These are phyloP conservation scores for Onychostoma macrolepis DNA, from an alignment of 2,113 vertebrate species.

Conservation along the genomic window DNA sequence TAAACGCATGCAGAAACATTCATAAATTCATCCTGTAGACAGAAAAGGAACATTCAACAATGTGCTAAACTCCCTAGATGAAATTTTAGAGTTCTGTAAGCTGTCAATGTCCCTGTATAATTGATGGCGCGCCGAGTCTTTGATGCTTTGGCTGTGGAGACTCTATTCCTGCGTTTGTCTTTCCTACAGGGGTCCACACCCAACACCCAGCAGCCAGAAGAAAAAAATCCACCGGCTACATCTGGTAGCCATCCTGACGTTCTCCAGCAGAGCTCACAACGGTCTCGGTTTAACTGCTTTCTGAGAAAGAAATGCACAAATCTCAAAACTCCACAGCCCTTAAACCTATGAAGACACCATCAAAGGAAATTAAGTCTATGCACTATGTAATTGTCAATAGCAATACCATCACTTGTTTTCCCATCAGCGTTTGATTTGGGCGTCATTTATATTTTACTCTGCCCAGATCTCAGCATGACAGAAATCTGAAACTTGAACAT, in stretches of 20 bases:
- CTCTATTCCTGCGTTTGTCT: neutral
- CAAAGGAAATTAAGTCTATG: neutral
- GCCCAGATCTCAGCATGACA: neutral
- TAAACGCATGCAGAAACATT: constrained; percentile 37
- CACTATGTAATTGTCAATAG: neutral
- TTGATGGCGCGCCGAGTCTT: constrained; percentile 32
- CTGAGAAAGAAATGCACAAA: constrained; percentile 19
- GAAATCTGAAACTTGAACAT: neutral
- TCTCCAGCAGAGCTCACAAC: constrained; percentile 28
- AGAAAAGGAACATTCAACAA: constrained; percentile 15
- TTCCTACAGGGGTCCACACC: constrained; percentile 21
- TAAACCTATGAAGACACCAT: neutral
- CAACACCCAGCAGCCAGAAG: constrained; percentile 9
- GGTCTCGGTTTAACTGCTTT: constrained; percentile 39
- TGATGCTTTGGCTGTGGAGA: constrained; percentile 28
- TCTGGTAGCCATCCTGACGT: constrained; percentile 48
- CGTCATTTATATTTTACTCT: constrained; percentile 18
- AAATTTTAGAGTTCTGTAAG: constrained; percentile 44
- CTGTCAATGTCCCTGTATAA: constrained; percentile 45
- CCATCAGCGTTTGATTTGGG: constrained; percentile 11
- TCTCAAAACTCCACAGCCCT: neutral
- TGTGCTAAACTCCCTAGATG: constrained; percentile 40
- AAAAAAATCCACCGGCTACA: constrained; percentile 27
- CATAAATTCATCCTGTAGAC: constrained; percentile 6
- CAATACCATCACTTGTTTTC: neutral